Evolutionary conservation across 1,140 invertebrate genomes (phyloP).

Genomic region (Drosophila paulistorum): DNA sequence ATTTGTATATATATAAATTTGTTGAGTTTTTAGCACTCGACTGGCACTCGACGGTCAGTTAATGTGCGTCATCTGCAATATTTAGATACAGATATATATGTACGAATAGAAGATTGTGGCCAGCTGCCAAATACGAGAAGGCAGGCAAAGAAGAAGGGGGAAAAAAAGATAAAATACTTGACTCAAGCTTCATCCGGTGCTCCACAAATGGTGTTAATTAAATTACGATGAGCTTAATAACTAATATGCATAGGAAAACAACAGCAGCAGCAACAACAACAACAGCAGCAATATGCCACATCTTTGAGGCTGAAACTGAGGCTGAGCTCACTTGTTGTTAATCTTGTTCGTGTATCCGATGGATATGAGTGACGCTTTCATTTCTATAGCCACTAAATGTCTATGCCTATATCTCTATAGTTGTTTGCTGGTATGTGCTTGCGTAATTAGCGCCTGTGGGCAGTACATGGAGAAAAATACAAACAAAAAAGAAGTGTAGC

Average conservation of each 20-base stretch:
- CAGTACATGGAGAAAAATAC: background rate
- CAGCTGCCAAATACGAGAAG: constrained; percentile 23
- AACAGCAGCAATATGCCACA: constrained; percentile 3
- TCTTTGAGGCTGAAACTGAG: constrained; percentile 7
- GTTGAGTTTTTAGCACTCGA: constrained; percentile 55
- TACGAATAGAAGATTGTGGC: constrained; percentile 26
- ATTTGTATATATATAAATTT: background rate
- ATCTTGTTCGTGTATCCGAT: constrained; percentile 38
- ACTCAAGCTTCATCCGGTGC: constrained; percentile 16
- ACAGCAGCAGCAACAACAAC: background rate
- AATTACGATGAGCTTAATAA: constrained; percentile 71
- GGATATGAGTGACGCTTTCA: constrained; percentile 45
- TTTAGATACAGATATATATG: constrained; percentile 23
- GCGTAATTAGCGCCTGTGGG: constrained; percentile 68
- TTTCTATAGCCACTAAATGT: constrained; percentile 29
- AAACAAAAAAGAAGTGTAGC: constrained; percentile 53
- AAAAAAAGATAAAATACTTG: constrained; percentile 22
- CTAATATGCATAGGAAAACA: constrained; percentile 72
- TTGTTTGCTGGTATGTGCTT: constrained; percentile 41
- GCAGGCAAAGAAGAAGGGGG: background rate
- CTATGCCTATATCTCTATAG: constrained; percentile 19
- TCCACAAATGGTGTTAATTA: constrained; percentile 65
- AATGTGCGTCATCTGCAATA: constrained; percentile 46
- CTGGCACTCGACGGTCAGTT: constrained; percentile 34
- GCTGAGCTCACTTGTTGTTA: constrained; percentile 35